A percentile compares a stretch with the other conserved stretches of the same genome.
phyloP scores from a whole-genome alignment of 2,888 invertebrate genomes.

The Cinara cedri region DNA sequence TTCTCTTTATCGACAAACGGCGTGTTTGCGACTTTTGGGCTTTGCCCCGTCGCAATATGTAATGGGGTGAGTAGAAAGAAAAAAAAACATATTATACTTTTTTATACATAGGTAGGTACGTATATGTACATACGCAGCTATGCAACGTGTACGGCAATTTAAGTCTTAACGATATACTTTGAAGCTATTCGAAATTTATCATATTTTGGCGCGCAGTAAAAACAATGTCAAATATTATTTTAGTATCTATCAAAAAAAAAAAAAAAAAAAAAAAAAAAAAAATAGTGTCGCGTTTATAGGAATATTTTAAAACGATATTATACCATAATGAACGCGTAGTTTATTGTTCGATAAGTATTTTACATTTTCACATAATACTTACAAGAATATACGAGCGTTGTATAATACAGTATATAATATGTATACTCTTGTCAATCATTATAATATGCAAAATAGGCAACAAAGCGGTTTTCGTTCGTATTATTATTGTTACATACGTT shows the following conservation, averaged over 20 bases:
- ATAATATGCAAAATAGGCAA: background rate
- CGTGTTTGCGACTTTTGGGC: constrained; percentile 50
- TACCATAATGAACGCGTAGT: too few relatives aligned
- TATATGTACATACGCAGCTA: too few relatives aligned
- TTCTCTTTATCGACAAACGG: constrained; percentile 41
- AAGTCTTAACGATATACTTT: constrained; percentile 14
- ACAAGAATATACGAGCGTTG: background rate
- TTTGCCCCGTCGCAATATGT: constrained; percentile 18
- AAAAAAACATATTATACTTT: constrained; percentile 38
- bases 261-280: too few relatives aligned
- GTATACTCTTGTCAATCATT: constrained; percentile 23
- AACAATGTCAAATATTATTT: constrained; percentile 23
- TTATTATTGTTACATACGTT: background rate
- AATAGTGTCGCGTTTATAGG: background rate
- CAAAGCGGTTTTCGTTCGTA: constrained; percentile 17
- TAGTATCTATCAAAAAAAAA: constrained; percentile 17
- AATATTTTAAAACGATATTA: constrained; percentile 33
- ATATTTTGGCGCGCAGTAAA: background rate
- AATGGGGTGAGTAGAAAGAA: constrained; percentile 27
- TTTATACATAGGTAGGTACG: too few relatives aligned
- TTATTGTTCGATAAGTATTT: constrained; percentile 34
- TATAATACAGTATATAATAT: too few relatives aligned
- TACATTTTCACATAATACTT: constrained; percentile 21
- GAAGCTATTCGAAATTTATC: constrained; percentile 29
- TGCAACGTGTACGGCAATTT: constrained; percentile 12